Percentiles rank a stretch among this genome's conserved stretches.
Conservation (phyloP, 2,888 invertebrate genomes). For the Dolichopus griseipennis region DNA sequence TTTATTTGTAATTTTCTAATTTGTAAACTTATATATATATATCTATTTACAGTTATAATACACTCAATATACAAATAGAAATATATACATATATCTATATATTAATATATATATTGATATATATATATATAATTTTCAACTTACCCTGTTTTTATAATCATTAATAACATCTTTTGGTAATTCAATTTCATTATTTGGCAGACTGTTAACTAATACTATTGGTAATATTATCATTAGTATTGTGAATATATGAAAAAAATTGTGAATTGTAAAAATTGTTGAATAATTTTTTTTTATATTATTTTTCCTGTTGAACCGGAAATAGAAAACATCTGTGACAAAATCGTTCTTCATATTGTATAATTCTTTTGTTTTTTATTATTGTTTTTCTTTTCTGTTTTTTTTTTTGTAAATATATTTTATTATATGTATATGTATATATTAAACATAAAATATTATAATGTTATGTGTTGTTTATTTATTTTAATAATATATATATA, state of each 20-base stretch:
- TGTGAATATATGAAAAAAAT: background rate
- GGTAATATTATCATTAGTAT: background rate
- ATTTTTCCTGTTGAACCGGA: background rate
- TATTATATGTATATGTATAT: too few relatives aligned
- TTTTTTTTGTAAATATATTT: too few relatives aligned
- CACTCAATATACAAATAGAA: too few relatives aligned
- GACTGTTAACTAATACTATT: background rate
- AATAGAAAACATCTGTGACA: conserved; percentile 10
- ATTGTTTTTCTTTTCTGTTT: too few relatives aligned
- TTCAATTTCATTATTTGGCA: conserved; percentile 11
- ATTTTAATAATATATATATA: background rate
- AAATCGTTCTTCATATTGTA: conserved; percentile 5
- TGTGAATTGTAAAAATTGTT: background rate
- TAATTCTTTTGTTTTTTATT: background rate
- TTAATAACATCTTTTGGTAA: conserved; percentile 1
- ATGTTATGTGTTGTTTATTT: too few relatives aligned
- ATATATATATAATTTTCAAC: background rate
- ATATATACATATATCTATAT: too few relatives aligned
- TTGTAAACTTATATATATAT: too few relatives aligned
- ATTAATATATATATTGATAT: background rate
- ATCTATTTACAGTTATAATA: too few relatives aligned
- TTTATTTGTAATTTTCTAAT: too few relatives aligned
- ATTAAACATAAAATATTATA: too few relatives aligned
- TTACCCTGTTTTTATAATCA: conserved; percentile 9
- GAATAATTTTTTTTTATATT: background rate